Base-by-base conservation (phyloP, 2,888 invertebrate species). In the Lithophane semibrunnea region DNA sequence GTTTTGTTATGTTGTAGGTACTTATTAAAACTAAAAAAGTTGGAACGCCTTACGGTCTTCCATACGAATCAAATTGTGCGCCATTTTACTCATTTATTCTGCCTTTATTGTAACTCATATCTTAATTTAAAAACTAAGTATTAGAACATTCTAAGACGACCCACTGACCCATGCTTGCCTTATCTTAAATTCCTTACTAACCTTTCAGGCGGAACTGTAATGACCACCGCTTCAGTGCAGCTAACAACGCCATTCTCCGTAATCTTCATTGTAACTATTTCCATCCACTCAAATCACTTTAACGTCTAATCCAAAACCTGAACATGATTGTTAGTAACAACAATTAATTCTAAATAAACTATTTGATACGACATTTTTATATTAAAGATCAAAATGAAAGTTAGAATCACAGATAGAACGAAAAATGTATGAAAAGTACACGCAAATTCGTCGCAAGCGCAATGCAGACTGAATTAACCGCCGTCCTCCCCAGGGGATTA, bases 191-290 rank as follows among this genome's bases (percentile, higher is more conserved):
- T 72, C 63, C 79, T 78, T 92, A 93, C 91, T 92, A 87, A 93
- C 93, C 79, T 91, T 69, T 76, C 76, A 42, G 81, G 74, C 85
- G 65, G 83, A 52, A 76, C 86, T 79, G 66, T 77, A 61, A 83
- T 42, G 29, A 81, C 71, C 54, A 75, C 76, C n/a, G 68, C 80
- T 71, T 91, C 92, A 87, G 88, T 90, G 66, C 82, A 67, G 49
- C 82, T 89, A 82, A 83, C 89, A 82, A 83, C 89, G 16, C 87
- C 77, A 37, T 93, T 86, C 83, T 95, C 95, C 63, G 93, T 95
- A 66, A 96, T 95, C 91, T 95, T 95, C 96, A 96, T 95, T 76
- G 74, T 89, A 65, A 66, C 49, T 42, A 66, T 63, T 44, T 66
- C 63, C 71, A 82, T 79, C n/a, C 80, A 79, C 86, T 71, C 52